These are phyloP conservation scores for Caradrina kadenii DNA, from an alignment of 2,888 invertebrate genomes.

Conservation along the genomic window DNA sequence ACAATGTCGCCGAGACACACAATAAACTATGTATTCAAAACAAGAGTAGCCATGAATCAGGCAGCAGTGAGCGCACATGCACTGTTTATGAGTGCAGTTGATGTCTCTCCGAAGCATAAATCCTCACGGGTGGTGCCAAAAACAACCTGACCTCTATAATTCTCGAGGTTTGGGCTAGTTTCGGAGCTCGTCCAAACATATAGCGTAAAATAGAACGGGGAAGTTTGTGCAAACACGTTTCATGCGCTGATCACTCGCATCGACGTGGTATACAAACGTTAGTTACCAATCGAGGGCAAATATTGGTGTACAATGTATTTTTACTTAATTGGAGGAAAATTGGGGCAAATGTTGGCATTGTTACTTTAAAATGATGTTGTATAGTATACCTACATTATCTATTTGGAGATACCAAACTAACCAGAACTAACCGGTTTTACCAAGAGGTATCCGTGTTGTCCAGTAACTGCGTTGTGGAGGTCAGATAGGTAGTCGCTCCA, in stretches of 20 bases:
- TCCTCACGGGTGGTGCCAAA: slow-evolving; percentile 81
- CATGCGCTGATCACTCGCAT: slow-evolving; percentile 70
- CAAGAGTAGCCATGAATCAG: slow-evolving; percentile 79
- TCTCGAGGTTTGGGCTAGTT: slow-evolving; percentile 72
- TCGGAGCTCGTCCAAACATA: slow-evolving; percentile 72
- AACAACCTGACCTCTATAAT: slow-evolving; percentile 78
- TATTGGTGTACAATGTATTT: slow-evolving; percentile 39
- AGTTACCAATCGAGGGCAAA: slow-evolving; percentile 54
- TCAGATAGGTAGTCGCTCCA: too few species aligned
- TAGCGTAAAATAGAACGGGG: slow-evolving; percentile 70
- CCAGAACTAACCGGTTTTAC: too few species aligned
- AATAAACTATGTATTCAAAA: slow-evolving; percentile 79
- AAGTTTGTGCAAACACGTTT: slow-evolving; percentile 75
- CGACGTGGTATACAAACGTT: slow-evolving; percentile 64
- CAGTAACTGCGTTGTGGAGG: too few species aligned
- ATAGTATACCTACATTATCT: background rate
- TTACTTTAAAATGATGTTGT: slow-evolving; percentile 13
- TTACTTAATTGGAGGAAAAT: slow-evolving; percentile 37
- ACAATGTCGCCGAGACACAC: slow-evolving; percentile 69
- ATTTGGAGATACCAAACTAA: slow-evolving; percentile 1
- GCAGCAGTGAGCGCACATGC: slow-evolving; percentile 75
- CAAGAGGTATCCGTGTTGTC: too few species aligned
- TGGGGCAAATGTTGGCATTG: slow-evolving; percentile 15
- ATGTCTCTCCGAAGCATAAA: slow-evolving; percentile 83
- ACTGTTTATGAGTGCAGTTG: slow-evolving; percentile 88